A percentile compares a stretch with the other conserved stretches of the same genome.
These are phyloP conservation scores for Heliconius hortense DNA, from an alignment of 2,888 invertebrate genomes.

Conservation along the genomic window DNA sequence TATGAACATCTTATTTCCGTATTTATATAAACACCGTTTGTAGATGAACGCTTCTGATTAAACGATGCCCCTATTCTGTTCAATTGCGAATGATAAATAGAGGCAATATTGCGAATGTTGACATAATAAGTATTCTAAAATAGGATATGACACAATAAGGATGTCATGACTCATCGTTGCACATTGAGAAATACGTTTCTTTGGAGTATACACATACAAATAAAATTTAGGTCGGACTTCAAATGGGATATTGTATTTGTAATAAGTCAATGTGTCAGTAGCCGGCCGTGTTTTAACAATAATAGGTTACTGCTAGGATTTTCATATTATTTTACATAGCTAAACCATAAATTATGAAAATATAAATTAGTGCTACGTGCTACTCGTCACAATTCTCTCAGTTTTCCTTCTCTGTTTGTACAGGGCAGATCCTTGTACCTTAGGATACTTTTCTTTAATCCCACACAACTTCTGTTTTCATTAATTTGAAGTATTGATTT, in stretches of 20 bases:
- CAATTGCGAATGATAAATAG: conserved; percentile 62
- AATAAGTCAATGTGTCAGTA: conserved; percentile 19
- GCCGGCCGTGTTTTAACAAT: neutral
- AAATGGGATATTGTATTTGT: conserved; percentile 38
- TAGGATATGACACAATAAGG: conserved; percentile 75
- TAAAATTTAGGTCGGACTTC: conserved; percentile 45
- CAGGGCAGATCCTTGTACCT: too few species aligned
- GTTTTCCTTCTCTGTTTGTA: neutral
- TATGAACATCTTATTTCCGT: conserved; percentile 37
- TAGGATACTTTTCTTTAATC: too few species aligned
- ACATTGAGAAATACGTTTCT: conserved; percentile 44
- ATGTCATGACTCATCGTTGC: conserved; percentile 52
- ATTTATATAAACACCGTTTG: conserved; percentile 41
- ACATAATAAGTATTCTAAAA: conserved; percentile 62
- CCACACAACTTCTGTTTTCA: too few species aligned
- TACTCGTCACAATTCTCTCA: neutral
- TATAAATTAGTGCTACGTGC: neutral
- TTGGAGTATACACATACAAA: conserved; percentile 42
- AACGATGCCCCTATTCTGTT: conserved; percentile 62
- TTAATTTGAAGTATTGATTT: too few species aligned
- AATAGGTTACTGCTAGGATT: neutral
- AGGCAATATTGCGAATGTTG: conserved; percentile 68
- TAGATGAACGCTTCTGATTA: conserved; percentile 65
- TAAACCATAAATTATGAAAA: conserved; percentile 1
- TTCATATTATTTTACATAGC: neutral